Evolutionary conservation across 1,140 invertebrate species (phyloP), one percentile per base, ranked within the genome.

Genomic region (Panulirus ornatus): DNA sequence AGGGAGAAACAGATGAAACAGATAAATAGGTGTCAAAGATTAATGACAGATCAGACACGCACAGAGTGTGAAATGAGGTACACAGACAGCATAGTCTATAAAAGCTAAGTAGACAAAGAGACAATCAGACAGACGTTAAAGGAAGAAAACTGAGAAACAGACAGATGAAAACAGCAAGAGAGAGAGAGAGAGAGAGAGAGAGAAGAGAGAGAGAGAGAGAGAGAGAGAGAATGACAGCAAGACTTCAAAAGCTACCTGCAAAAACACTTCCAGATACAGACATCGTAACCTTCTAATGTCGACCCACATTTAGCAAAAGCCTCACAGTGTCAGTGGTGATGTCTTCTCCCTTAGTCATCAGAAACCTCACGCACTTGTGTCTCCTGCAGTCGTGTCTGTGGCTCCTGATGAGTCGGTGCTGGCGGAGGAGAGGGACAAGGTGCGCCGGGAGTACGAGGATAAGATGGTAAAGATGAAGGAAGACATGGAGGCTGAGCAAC

Each of bases 401-500:
- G 90, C 89, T 8, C 92, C 91, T 19, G 92, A 93, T 63, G 92
- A 92, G 42, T 36, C 44, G n/a, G 88, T 90, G 9, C 92, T 95
- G 27, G 94, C 95, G 92, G 90, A 92, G 70, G 95, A 95, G 92
- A 93, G 94, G 87, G 92, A 93, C 27, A 94, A 94, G 90, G 92
- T 95, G 36, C 90, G 94, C 19, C 54, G 91, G 47, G 93, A 94
- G 89, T 94, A 94, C 78, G 93, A 94, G 87, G 86, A 93, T 30
- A 92, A 95, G 91, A 94, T 96, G 93, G 5, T 47, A 5, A 94
- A 95, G 86, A 92, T 96, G 90, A 93, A 95, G 91, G 85, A 93
- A 38, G 94, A 95, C 86, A 95, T 95, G 93, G 94, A 96, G 92
- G 93, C 94, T 70, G 96, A 96, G 93, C 95, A 95, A 93, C 93